Base-by-base conservation (phyloP, 2,888 invertebrate species). In the Gortyna flavago region DNA sequence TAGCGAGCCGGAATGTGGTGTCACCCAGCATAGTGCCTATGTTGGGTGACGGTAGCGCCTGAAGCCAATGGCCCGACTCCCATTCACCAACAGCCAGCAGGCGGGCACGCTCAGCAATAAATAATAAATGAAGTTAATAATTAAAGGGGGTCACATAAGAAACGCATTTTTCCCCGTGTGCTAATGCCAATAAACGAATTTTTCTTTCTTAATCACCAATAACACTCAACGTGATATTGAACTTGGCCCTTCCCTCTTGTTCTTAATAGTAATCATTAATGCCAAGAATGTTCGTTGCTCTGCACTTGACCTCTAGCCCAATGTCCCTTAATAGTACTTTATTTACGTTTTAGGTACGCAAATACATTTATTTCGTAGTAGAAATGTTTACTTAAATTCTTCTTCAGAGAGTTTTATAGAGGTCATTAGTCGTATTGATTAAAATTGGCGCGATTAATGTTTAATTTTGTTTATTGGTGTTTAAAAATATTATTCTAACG, bases 231-330 rank as follows among this genome's bases (percentile, higher is more conserved):
- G 41, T 83, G 83, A 85, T 87, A 85, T 83, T 86, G 85, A 87
- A 86, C 86, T 87, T 83, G 82, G 82, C 48, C 80, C 74, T 81
- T 65, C 62, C 72, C 54, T 80, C 71, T 75, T 71, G 65, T 83
- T 72, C 81, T 81, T 84, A 82, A 85, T 81, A 85, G 86, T 85
- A 80, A 87, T 88, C 84, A 87, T 88, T 88, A 87, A 67, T 80
- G 83, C 74, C 78, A 84, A 67, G 87, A 88, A 87, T 84, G 81
- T 79, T 77, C 70, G 85, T 79, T 81, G 81, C 77, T 83, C 16
- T 85, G 72, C 76, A 83, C 80, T 87, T 85, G 86, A 87, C 83
- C 86, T 84, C 72, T 64, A 61, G 74, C 81, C 73, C 76, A 61
- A 65, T 65, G 71, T 70, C 65, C 71, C 75, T 79, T 87, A 80